These are phyloP conservation scores for Lasioglossum lativentre DNA, from an alignment of 2,888 invertebrate species.

Conservation along the genomic window DNA sequence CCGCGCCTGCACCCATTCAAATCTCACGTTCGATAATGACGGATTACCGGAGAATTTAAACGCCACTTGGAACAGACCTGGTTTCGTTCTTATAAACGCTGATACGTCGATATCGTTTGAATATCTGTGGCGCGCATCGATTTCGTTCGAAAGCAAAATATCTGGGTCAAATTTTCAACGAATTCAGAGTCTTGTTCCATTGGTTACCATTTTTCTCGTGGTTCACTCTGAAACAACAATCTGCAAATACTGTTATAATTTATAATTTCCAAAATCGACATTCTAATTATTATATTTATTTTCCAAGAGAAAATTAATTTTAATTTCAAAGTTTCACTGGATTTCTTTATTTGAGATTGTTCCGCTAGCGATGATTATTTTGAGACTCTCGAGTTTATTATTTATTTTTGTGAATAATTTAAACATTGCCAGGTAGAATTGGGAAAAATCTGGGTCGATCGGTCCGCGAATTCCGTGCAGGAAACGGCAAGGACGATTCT, in stretches of 20 bases:
- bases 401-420: neutral
- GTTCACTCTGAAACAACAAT: neutral
- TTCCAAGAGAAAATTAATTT: neutral
- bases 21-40: conserved; percentile 22
- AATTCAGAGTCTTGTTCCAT: neutral
- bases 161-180: neutral
- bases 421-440: neutral
- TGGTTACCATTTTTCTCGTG: neutral
- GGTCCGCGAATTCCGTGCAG: neutral
- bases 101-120: neutral
- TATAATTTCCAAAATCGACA: too few relatives aligned
- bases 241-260: neutral
- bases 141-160: neutral
- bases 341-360: neutral
- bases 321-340: neutral
- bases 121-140: neutral
- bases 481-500: conserved; percentile 22
- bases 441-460: conserved; percentile 17
- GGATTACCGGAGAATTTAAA: conserved; percentile 26
- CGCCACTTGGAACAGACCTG: neutral
- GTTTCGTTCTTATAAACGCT: conserved; percentile 20
- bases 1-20: conserved; percentile 2
- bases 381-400: too few relatives aligned
- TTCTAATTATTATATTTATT: too few relatives aligned
- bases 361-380: neutral